Evolutionary conservation across 2,888 invertebrate genomes (phyloP).

Genomic region (Rhagonycha fulva): DNA sequence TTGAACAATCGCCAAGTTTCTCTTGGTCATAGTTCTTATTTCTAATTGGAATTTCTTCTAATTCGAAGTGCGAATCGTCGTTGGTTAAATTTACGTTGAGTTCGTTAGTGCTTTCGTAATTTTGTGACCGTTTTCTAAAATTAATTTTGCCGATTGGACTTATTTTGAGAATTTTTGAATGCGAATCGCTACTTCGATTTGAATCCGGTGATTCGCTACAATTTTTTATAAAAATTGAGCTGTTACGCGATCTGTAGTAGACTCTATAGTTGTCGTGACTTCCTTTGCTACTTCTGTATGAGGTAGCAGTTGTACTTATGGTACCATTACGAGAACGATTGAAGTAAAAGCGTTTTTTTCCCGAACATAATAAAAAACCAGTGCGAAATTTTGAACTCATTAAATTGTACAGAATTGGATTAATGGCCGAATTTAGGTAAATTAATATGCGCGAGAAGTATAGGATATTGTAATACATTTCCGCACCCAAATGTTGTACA

Average conservation of each 20-base stretch:
- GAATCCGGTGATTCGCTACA: conserved; percentile 57
- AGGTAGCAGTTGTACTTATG: conserved; percentile 61
- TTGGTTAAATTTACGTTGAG: conserved; percentile 5
- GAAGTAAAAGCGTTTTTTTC: conserved; percentile 57
- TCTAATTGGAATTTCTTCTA: neutral
- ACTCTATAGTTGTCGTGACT: conserved; percentile 48
- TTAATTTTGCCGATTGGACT: conserved; percentile 21
- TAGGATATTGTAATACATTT: conserved; percentile 80
- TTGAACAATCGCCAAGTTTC: neutral
- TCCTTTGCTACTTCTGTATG: conserved; percentile 49
- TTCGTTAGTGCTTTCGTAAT: conserved; percentile 6
- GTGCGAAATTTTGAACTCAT: conserved; percentile 90
- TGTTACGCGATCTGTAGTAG: conserved; percentile 47
- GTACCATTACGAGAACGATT: conserved; percentile 58
- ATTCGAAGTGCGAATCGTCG: neutral
- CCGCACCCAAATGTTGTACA: conserved; percentile 70
- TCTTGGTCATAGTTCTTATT: neutral
- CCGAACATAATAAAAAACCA: conserved; percentile 74
- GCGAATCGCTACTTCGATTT: conserved; percentile 59
- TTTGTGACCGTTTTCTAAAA: neutral
- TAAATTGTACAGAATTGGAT: conserved; percentile 89
- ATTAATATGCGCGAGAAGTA: conserved; percentile 86
- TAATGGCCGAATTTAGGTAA: conserved; percentile 87
- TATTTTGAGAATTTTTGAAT: conserved; percentile 32
- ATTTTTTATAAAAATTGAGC: conserved; percentile 46